These are phyloP conservation scores for Sesamia nonagrioides DNA, from an alignment of 1,140 invertebrate genomes.

Conservation along the genomic window DNA sequence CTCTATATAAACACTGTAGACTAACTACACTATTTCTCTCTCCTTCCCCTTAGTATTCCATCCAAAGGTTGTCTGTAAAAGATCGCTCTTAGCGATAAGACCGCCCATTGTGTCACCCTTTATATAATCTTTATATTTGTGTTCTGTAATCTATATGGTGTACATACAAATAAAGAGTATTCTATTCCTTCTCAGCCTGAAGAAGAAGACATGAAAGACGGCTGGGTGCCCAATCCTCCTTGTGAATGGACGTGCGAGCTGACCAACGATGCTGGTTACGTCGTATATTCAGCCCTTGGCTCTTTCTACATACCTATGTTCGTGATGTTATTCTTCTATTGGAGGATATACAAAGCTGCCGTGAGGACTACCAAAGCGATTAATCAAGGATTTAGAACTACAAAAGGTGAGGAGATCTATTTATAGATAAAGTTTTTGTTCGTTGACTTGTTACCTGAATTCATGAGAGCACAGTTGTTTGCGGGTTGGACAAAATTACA, in stretches of 20 bases:
- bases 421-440: too few species aligned
- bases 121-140: too few species aligned
- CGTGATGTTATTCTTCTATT: conserved; percentile 99
- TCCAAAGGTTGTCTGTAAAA: too few species aligned
- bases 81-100: too few species aligned
- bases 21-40: too few species aligned
- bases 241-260: conserved; percentile 96
- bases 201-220: conserved; percentile 67
- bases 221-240: conserved; percentile 82
- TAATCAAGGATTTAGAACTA: conserved; percentile 97
- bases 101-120: too few species aligned
- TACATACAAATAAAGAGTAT: too few species aligned
- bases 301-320: conserved; percentile 99
- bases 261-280: conserved; percentile 95
- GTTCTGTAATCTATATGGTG: too few species aligned
- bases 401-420: conserved; percentile 92
- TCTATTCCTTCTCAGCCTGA: conserved; percentile 60
- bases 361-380: conserved; percentile 96
- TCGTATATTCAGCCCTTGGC: conserved; percentile 96
- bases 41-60: too few species aligned
- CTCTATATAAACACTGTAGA: background rate
- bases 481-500: too few species aligned
- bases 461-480: too few species aligned
- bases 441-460: too few species aligned
- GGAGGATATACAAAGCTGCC: conserved; percentile 97